Conservation (phyloP, 2,113 vertebrate genomes). For the Amphiprion ocellaris region DNA sequence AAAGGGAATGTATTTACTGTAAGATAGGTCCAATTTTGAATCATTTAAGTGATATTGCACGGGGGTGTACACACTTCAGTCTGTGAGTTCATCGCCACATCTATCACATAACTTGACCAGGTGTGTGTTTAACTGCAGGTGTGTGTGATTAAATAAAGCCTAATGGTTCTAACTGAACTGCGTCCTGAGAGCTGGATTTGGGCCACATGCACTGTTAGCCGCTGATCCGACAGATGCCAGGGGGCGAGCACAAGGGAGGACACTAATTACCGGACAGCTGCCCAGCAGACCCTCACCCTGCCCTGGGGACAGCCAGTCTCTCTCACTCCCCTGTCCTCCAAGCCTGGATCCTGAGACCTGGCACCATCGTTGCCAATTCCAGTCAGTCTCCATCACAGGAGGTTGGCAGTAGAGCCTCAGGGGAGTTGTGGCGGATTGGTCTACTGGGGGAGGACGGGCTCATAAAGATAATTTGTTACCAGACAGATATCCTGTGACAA, state of each 20-base stretch:
- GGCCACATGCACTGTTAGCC: slow-evolving; percentile 76
- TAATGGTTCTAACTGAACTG: slow-evolving; percentile 81
- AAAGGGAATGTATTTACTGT: no score
- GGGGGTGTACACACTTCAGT: no score
- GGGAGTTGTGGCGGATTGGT: slow-evolving; percentile 28
- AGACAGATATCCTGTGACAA: slow-evolving; percentile 15
- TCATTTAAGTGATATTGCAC: no score
- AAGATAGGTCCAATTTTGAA: no score
- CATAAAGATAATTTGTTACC: slow-evolving; percentile 35
- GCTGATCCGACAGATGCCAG: slow-evolving; percentile 81
- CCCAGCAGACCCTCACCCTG: slow-evolving; percentile 81
- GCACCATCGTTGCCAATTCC: slow-evolving; percentile 54
- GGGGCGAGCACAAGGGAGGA: slow-evolving; percentile 80
- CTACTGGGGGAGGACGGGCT: neutral
- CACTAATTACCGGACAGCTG: slow-evolving; percentile 89
- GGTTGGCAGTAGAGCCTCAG: slow-evolving; percentile 24
- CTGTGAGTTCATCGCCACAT: slow-evolving; percentile 14
- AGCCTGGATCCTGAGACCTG: slow-evolving; percentile 58
- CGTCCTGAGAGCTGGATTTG: slow-evolving; percentile 75
- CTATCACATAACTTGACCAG: slow-evolving; percentile 61
- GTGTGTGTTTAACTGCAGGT: slow-evolving; percentile 76
- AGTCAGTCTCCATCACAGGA: slow-evolving; percentile 47
- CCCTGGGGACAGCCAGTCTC: slow-evolving; percentile 74
- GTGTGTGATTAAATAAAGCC: slow-evolving; percentile 78
- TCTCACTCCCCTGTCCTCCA: slow-evolving; percentile 72